A percentile compares a stretch with the other conserved stretches of the same genome.
These are phyloP conservation scores for Callimorpha dominula DNA, from an alignment of 2,888 invertebrate genomes.

Conservation along the genomic window DNA sequence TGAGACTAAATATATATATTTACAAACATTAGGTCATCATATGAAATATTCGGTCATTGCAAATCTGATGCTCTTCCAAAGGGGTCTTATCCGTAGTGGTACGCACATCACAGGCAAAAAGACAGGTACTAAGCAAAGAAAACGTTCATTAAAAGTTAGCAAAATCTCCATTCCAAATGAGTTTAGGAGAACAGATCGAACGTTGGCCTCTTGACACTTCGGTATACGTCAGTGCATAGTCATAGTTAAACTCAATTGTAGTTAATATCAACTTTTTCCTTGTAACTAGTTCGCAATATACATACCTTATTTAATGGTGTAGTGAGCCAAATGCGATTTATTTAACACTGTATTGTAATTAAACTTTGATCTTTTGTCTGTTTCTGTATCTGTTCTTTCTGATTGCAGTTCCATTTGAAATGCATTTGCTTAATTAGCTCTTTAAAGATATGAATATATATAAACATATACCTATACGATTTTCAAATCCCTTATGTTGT, in stretches of 20 bases:
- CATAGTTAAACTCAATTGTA: conserved; percentile 33
- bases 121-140: too few relatives aligned
- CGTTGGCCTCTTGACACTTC: conserved; percentile 26
- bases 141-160: too few relatives aligned
- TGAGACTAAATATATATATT: too few relatives aligned
- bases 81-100: not conserved
- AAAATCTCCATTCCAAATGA: not conserved
- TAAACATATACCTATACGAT: too few relatives aligned
- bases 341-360: not conserved
- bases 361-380: not conserved
- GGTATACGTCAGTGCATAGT: conserved; percentile 29
- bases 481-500: too few relatives aligned
- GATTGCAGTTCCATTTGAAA: not conserved
- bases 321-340: not conserved
- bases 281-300: conserved; percentile 24
- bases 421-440: not conserved
- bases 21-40: too few relatives aligned
- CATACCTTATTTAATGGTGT: conserved; percentile 16
- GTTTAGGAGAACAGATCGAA: not conserved
- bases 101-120: not conserved
- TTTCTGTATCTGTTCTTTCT: not conserved
- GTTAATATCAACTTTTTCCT: conserved; percentile 36
- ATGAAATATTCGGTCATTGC: too few relatives aligned
- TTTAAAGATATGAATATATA: not conserved
- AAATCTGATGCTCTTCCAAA: too few relatives aligned